Percentiles rank a stretch among this genome's conserved stretches.
Conservation (phyloP, 2,113 vertebrate species). For the Eira barbara region DNA sequence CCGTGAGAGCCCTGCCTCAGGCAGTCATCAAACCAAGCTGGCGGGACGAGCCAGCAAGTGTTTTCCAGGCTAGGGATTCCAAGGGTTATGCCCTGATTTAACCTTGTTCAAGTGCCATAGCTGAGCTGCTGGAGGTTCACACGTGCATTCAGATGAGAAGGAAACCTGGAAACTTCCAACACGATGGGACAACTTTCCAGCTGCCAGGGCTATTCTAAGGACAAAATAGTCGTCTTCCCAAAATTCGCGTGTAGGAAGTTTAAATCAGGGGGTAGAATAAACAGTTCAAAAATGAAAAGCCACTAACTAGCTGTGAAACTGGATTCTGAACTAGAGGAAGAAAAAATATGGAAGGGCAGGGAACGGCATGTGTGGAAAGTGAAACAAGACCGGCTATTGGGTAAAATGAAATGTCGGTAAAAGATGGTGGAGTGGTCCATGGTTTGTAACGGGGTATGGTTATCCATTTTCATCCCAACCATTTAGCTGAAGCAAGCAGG, state of each 20-base stretch:
- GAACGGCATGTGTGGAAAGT: neutral
- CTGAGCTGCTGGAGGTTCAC: neutral
- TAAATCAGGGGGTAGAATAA: constrained; percentile 26
- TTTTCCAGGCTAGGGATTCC: neutral
- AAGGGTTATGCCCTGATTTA: neutral
- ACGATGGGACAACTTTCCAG: neutral
- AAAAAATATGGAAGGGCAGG: neutral
- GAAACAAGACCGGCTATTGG: neutral
- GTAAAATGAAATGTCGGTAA: neutral
- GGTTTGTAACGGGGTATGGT: neutral
- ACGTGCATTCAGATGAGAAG: neutral
- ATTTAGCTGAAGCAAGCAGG: neutral
- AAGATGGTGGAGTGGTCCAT: neutral
- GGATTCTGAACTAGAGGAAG: neutral
- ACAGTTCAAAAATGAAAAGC: constrained; percentile 18
- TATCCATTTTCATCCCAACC: neutral
- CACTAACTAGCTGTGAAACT: neutral
- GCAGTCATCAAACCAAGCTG: neutral
- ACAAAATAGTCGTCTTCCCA: neutral
- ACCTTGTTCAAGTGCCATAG: neutral
- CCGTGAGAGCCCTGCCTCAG: neutral
- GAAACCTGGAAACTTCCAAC: neutral
- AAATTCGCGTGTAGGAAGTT: neutral
- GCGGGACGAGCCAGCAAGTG: neutral
- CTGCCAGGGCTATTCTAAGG: neutral